Evolutionary conservation across 1,140 invertebrate species (phyloP).

Genomic region (Drosophila ambigua): DNA sequence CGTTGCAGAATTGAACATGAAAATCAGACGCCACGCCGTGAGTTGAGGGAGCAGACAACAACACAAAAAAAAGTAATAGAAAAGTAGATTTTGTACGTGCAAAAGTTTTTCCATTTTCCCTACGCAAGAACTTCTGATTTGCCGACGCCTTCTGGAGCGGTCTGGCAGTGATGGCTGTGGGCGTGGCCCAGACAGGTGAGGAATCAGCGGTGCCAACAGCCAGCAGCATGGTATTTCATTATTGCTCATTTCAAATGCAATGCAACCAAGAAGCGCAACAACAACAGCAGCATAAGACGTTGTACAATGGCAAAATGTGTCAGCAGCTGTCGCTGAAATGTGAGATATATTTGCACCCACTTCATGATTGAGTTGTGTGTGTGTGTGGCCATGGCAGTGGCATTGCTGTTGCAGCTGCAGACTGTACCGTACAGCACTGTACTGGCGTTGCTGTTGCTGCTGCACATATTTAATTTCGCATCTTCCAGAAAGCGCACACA

Average conservation of each 20-base stretch:
- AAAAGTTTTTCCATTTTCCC: constrained; percentile 80
- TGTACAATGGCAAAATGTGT: constrained; percentile 48
- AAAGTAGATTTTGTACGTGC: constrained; percentile 77
- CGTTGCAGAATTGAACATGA: constrained; percentile 31
- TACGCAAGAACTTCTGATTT: constrained; percentile 62
- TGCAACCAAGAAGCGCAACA: constrained; percentile 19
- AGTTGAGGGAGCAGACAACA: constrained; percentile 8
- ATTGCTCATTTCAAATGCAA: constrained; percentile 70
- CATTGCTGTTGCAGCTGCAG: neutral
- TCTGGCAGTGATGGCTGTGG: constrained; percentile 23
- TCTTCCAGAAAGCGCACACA: constrained; percentile 3
- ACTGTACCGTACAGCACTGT: too few species aligned
- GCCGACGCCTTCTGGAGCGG: constrained; percentile 5
- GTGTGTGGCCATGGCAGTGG: neutral
- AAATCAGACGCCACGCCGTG: constrained; percentile 19
- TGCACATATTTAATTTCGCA: constrained; percentile 40
- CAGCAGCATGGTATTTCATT: constrained; percentile 34
- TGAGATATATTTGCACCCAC: constrained; percentile 39
- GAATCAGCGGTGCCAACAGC: constrained; percentile 1
- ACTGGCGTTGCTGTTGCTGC: neutral
- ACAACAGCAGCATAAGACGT: constrained; percentile 32
- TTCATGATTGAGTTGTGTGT: constrained; percentile 33
- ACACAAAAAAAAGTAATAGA: constrained; percentile 64
- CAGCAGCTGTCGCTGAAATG: constrained; percentile 57
- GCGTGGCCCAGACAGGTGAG: constrained; percentile 20